Conservation (phyloP, 2,113 vertebrate genomes). For the Aegypius monachus region DNA sequence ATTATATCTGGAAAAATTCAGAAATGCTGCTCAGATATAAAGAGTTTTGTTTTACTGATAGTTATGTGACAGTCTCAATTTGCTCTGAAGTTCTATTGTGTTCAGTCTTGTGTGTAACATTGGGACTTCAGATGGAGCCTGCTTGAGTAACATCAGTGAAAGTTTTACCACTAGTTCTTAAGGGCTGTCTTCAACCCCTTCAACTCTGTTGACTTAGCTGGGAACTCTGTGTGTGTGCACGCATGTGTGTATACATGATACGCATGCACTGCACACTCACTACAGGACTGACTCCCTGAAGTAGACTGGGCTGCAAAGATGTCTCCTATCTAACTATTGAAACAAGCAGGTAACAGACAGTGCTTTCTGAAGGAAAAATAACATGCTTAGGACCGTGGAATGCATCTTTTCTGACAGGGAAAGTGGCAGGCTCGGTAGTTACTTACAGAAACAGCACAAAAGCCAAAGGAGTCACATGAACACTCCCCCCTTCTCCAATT, state of each 20-base stretch:
- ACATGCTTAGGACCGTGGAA: not conserved
- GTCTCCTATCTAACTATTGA: not conserved
- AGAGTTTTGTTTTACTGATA: not conserved
- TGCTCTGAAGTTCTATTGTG: not conserved
- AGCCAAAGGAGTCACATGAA: not conserved
- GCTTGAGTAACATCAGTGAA: not conserved
- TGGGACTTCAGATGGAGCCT: not conserved
- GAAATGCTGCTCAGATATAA: not conserved
- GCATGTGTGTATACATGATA: fast-evolving
- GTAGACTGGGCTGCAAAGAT: not conserved
- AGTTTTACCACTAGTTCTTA: not conserved
- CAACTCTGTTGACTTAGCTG: not conserved
- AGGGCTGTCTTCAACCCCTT: not conserved
- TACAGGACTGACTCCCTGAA: not conserved
- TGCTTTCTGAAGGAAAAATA: not conserved
- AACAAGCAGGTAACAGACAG: not conserved
- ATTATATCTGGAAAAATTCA: not conserved
- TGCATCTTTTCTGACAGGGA: not conserved
- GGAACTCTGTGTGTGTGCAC: not conserved
- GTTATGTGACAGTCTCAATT: not conserved
- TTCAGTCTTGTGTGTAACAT: not conserved
- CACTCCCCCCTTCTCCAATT: not conserved
- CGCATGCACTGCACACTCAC: not conserved
- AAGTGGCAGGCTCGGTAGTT: not conserved
- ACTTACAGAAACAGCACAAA: not conserved